Percentiles rank a stretch among this genome's conserved stretches.
These are phyloP conservation scores for Drosophila borealis DNA, from an alignment of 2,888 invertebrate genomes.

Conservation along the genomic window DNA sequence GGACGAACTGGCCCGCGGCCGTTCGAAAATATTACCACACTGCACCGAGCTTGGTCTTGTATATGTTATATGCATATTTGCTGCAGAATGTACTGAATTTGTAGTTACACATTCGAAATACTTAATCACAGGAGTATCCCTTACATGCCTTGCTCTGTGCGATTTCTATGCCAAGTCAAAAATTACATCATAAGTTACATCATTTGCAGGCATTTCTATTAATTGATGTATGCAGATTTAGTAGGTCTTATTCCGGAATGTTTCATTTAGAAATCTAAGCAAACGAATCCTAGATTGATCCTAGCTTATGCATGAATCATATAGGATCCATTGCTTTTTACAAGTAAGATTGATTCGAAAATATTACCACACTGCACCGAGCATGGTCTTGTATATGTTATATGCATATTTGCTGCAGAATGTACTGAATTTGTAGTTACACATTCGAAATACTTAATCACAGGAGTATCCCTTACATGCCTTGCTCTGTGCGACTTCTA, in stretches of 20 bases:
- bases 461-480: slow-evolving; percentile 39
- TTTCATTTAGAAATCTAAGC: too few relatives aligned
- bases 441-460: slow-evolving; percentile 67
- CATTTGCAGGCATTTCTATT: too few relatives aligned
- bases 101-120: slow-evolving; percentile 65
- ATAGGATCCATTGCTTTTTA: too few relatives aligned
- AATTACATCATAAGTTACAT: too few relatives aligned
- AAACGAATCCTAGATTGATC: too few relatives aligned
- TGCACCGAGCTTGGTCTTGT: slow-evolving; percentile 18
- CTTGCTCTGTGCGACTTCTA: neutral
- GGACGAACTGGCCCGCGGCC: slow-evolving; percentile 75
- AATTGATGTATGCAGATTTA: too few relatives aligned
- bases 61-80: slow-evolving; percentile 9
- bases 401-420: slow-evolving; percentile 22
- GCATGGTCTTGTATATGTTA: too few relatives aligned
- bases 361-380: too few relatives aligned
- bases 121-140: slow-evolving; percentile 56
- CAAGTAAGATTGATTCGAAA: too few relatives aligned
- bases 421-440: slow-evolving; percentile 52
- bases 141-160: slow-evolving; percentile 14
- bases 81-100: slow-evolving; percentile 44
- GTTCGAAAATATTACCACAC: slow-evolving; percentile 72
- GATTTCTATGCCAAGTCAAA: neutral
- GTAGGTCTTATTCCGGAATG: too few relatives aligned
- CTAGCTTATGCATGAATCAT: too few relatives aligned